These are phyloP conservation scores for Trochalopteron elliotii DNA, from an alignment of 2,113 vertebrate species.

Conservation along the genomic window DNA sequence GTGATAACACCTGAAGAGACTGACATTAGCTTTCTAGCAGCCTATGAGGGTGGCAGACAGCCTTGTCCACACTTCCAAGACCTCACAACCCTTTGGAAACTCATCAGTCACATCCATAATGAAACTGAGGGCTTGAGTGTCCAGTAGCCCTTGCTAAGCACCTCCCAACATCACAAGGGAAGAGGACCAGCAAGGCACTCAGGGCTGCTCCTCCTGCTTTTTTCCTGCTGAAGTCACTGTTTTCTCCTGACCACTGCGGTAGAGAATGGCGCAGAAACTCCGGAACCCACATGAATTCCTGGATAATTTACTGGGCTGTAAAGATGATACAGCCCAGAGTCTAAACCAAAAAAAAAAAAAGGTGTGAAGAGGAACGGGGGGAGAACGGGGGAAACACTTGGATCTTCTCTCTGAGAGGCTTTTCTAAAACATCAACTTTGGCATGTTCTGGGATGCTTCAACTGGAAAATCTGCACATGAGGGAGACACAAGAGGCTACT, in stretches of 20 bases:
- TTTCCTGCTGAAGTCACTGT: background rate
- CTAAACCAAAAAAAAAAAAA: background rate
- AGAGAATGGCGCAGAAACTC: background rate
- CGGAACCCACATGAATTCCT: background rate
- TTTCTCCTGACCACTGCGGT: background rate
- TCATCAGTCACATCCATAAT: background rate
- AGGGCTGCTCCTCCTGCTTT: background rate
- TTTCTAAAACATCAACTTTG: background rate
- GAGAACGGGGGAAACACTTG: background rate
- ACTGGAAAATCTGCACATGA: background rate
- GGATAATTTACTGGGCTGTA: background rate
- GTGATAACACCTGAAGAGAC: background rate
- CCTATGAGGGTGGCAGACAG: background rate
- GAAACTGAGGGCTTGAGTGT: background rate
- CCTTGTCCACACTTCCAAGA: background rate
- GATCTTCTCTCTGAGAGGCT: background rate
- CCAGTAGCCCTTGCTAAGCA: background rate
- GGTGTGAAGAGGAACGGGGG: background rate
- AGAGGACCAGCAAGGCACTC: background rate
- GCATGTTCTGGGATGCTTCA: conserved; percentile 22
- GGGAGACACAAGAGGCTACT: background rate
- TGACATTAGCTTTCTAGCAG: background rate
- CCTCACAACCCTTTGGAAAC: background rate
- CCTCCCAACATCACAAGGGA: background rate
- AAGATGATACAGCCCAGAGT: background rate